Base-by-base conservation (phyloP, 1,140 invertebrate species). In the Branchinecta lindahli region DNA sequence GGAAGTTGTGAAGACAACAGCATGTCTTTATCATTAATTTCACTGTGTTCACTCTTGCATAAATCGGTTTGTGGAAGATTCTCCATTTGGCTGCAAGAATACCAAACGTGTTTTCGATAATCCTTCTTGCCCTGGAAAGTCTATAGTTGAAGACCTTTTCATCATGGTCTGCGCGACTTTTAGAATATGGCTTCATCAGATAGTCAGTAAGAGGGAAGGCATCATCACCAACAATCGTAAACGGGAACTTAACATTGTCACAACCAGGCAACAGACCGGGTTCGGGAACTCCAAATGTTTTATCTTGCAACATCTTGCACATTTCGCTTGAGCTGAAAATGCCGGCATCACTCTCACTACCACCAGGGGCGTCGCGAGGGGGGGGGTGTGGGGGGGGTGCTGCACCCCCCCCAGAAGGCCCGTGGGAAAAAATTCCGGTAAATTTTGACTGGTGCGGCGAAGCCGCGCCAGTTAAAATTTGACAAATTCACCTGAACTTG, bases 71-170 rank as follows among this genome's bases (percentile, higher is more conserved):
- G n/a, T 69, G 69, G 12, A 74, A 71, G 10, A 76, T 61, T 1
- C 73, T 33, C 71, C 72, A 75, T 7, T 46, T 68, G 9, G 66
- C 33, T 8, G 74, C 74, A 33, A 76, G 66, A 66, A 76, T 75
- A 7, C 75, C 74, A 72, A 77, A 77, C 8, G 72, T 75, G 70
- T 77, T 77, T 68, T 77, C 75, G 44, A 77, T 73, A 45, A 73
- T 68, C 20, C 75, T 70, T 46, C 74, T 69, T 66, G 74, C 74
- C 47, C 75, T 73, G 10, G 73, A 76, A 47, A 74, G 66, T 66
- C 76, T 68, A 66, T 77, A 76, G 68, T 77, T 77, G 68, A 75
- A 75, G 45, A 73, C 73, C 65, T 10, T 73, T 73, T 73, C 66
- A 46, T 74, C 72, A 44, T 71, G 21, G 10, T 73, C 46, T 20